phyloP scores from a whole-genome alignment of 37 sponge, comb jelly and placozoan species.

The Halichondria panicea region DNA sequence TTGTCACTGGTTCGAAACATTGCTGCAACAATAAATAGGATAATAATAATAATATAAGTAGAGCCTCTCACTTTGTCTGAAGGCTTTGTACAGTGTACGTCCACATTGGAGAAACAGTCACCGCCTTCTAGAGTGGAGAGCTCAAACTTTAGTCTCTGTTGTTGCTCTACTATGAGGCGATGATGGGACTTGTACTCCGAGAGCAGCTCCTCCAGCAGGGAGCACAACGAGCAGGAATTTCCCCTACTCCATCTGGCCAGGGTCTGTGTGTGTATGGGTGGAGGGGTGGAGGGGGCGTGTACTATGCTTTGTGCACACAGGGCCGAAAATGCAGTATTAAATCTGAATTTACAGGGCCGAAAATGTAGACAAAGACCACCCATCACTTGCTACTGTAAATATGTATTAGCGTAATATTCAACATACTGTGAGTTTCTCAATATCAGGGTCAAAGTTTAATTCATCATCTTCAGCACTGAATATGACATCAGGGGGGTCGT shows the following conservation, averaged over 20 bases:
- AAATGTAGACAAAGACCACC: too few species aligned
- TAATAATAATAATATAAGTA: background rate
- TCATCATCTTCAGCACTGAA: constrained; percentile 56
- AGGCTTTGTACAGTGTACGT: constrained; percentile 40
- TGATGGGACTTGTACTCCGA: constrained; percentile 53
- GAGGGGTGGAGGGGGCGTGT: too few species aligned
- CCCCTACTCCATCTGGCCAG: constrained; percentile 39
- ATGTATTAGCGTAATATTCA: background rate
- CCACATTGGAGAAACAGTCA: constrained; percentile 30
- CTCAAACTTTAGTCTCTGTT: constrained; percentile 71
- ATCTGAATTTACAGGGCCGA: background rate
- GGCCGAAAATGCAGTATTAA: background rate
- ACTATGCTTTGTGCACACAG: background rate
- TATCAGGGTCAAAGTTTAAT: constrained; percentile 57
- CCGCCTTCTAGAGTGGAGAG: constrained; percentile 44
- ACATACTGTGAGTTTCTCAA: constrained; percentile 59
- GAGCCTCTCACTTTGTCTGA: constrained; percentile 13
- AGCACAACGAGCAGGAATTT: constrained; percentile 13
- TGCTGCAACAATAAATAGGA: constrained; percentile 6
- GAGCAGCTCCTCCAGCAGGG: constrained; percentile 58
- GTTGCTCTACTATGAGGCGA: background rate
- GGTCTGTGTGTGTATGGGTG: constrained; percentile 1
- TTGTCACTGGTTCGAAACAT: constrained; percentile 36
- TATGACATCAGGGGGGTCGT: constrained; percentile 77
- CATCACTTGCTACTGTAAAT: background rate